Evolutionary conservation across 2,113 vertebrate species (phyloP), one percentile per base, ranked within the genome.

Genomic region (Sebastes fasciatus): DNA sequence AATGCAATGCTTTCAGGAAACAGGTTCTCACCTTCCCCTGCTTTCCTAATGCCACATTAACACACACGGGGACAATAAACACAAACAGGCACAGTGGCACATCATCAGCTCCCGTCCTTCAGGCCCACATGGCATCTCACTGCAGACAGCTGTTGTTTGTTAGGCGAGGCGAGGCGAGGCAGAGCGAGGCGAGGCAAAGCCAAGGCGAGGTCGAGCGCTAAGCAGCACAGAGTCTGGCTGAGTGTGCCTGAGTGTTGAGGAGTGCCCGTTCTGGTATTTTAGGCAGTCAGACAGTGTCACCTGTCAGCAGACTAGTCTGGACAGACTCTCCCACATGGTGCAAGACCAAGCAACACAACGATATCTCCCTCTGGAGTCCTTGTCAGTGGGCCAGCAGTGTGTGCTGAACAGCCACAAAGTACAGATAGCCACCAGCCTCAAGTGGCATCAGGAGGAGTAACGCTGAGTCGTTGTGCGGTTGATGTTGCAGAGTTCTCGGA

Each of bases 221-320:
- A 88, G 85, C 87, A 83, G 89, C 61, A 48, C 48, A 8, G 77
- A 79, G 77, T 80, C 74, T 73, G 74, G 83, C 68, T 26, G 74
- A 88, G 68, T 81, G 81, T 74, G 87, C 82, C 87, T 48, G 77
- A 85, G 87, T 52, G 19, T 62, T 67, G 83, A 92, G 88, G 91
- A 92, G 91, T 93, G 90, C 82, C 89, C 78, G 75, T 86, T 84
- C 88, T 91, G 94, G 91, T 93, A 95, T 94, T 94, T 91, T 70
- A 93, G 91, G 92, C 92, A 90, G 89, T 88, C 92, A 92, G 92
- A 93, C 92, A 88, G 87, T 91, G 92, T 93, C 94, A 93, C 92
- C 92, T 94, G 93, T 94, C 92, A 94, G 89, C 74, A 57, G 88
- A 87, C 94, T 74, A 88, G 93, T 91, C 93, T 89, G 90, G 88